Base-by-base conservation (phyloP, 2,797 vertebrate genomes). In the Cygnus olor region DNA sequence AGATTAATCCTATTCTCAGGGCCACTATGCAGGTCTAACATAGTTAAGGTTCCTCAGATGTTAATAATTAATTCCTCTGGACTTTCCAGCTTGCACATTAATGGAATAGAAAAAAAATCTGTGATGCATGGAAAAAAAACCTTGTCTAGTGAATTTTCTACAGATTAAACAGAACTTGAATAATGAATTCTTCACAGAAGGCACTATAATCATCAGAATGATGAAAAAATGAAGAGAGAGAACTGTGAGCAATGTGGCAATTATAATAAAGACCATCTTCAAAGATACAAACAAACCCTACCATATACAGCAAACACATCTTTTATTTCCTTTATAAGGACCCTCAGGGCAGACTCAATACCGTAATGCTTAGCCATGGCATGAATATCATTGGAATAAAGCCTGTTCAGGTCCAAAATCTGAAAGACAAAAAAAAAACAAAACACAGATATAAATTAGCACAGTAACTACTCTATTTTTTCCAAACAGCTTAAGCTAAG, bases 251-350 rank as follows among this genome's bases (percentile, higher is more conserved):
- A 40, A 22, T 8, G 14, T 34, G 64, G 15, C 6, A 25, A 49
- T 25, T 49, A 49, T 5, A 92, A 70, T 58, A 76, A 81, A 68
- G 40, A 30, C 9, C 57, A 16, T 3, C 47, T 88, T 82, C 42
- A 68, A 81, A 91, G 73, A 73, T 6, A 45, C 4, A 17, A 81
- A 45, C 15, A 71, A 73, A n/a, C 74, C 97, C 91, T 98, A 99
- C 99, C 99, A 8, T 99, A 99, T 53, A 99, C 99, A 5, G 99
- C 99, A 95, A 99, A 99, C 51, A 99, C 99, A 25, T 99, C 99
- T 97, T 99, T 99, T 95, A 99, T 99, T 97, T 99, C 99, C 97
- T 99, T 99, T 97, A 99, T 99, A 8, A 99, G 99, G 92, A 99
- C 99, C 17, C 98, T 98, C 69, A 99, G 96, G 9, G 98, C 99